Percentiles rank a stretch among this genome's conserved stretches.
phyloP scores from a whole-genome alignment of 2,888 invertebrate species.

The Thereva nobilitata region DNA sequence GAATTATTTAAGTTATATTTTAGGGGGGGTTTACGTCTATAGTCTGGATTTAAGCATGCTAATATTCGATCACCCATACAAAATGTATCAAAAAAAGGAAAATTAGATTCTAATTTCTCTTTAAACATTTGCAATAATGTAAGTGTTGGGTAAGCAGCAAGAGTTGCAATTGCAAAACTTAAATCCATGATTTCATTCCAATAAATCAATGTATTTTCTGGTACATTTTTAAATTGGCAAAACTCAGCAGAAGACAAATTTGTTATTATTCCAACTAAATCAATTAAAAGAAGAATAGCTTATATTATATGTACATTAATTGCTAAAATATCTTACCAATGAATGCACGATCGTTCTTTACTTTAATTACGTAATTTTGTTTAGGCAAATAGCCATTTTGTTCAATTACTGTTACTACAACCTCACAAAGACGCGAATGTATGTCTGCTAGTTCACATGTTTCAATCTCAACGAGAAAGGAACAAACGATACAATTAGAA shows the following conservation, averaged over 20 bases:
- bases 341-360: conserved; percentile 46
- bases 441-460: conserved; percentile 47
- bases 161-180: conserved; percentile 43
- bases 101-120: conserved; percentile 41
- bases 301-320: not conserved
- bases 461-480: conserved; percentile 45
- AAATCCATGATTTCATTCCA: conserved; percentile 48
- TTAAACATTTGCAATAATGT: conserved; percentile 45
- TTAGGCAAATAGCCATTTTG: conserved; percentile 48
- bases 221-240: conserved; percentile 45
- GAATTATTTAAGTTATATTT: conserved; percentile 48
- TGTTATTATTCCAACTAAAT: conserved; percentile 48
- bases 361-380: conserved; percentile 47
- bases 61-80: conserved; percentile 43
- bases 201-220: conserved; percentile 44
- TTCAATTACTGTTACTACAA: conserved; percentile 47
- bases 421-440: conserved; percentile 50
- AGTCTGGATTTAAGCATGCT: conserved; percentile 49
- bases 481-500: conserved; percentile 41
- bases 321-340: conserved; percentile 44
- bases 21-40: conserved; percentile 47
- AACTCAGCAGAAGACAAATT: conserved; percentile 42
- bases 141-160: conserved; percentile 42
- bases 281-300: not conserved
- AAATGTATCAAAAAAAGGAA: conserved; percentile 8